Conservation (phyloP, 2,797 vertebrate genomes). For the Bradypus variegatus region DNA sequence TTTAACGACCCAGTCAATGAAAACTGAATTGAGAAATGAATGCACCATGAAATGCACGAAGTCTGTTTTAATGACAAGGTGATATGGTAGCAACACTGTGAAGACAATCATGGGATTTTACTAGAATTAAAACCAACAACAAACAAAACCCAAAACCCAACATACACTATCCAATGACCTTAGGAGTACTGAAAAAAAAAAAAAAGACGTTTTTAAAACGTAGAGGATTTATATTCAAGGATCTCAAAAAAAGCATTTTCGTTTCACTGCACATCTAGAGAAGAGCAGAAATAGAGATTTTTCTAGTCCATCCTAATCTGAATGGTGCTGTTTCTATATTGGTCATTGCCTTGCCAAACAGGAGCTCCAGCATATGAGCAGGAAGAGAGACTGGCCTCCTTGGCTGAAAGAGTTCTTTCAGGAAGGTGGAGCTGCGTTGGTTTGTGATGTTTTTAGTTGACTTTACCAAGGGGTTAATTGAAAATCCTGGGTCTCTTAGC, state of each 20-base stretch:
- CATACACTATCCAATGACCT: conserved; percentile 62
- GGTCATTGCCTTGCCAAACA: conserved; percentile 86
- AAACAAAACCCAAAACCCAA: conserved; percentile 52
- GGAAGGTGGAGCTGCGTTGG: conserved; percentile 73
- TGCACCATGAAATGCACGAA: conserved; percentile 80
- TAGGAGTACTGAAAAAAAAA: conserved; percentile 61
- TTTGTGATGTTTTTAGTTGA: conserved; percentile 79
- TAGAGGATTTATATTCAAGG: conserved; percentile 75
- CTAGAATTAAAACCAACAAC: conserved; percentile 71
- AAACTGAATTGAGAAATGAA: conserved; percentile 74
- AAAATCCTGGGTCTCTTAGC: conserved; percentile 77
- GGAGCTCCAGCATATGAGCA: conserved; percentile 73
- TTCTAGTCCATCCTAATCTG: conserved; percentile 67
- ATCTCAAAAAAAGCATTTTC: conserved; percentile 71
- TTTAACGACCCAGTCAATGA: conserved; percentile 74
- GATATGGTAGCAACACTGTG: conserved; percentile 97
- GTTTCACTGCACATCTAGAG: conserved; percentile 74
- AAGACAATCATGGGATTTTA: conserved; percentile 99
- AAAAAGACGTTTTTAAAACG: conserved; percentile 72
- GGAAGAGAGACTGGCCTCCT: conserved; percentile 69
- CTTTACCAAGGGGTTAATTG: conserved; percentile 75
- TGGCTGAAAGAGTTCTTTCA: conserved; percentile 72
- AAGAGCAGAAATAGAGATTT: conserved; percentile 72
- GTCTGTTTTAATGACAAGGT: conserved; percentile 84
- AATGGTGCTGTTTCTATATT: conserved; percentile 82